Evolutionary conservation across 2,113 vertebrate species (phyloP), one percentile per base, ranked within the genome.

Genomic region (Fulica atra): DNA sequence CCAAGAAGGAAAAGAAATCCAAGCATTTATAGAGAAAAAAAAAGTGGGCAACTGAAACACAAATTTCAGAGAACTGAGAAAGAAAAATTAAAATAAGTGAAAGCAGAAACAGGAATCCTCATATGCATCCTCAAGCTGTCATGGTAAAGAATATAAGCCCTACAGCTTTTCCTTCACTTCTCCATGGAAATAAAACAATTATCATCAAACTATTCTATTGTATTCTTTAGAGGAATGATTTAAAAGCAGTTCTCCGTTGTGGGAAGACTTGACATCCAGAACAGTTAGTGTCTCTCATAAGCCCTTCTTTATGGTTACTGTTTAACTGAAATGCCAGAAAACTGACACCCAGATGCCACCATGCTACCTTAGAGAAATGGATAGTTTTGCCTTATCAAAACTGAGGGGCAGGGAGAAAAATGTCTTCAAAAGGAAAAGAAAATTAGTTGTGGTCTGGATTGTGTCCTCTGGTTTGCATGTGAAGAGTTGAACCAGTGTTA

Each of bases 171-270:
- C 54, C 53, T 84, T 86, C 33, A 40, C 91, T 96, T 96, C 92
- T 92, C 94, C 88, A 91, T 87, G 76, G 92, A 93, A 93, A 93
- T 88, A 91, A 96, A 96, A 60, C 71, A 91, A 92, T 96, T 96
- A 95, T 63, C 81, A 83, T 38, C 50, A 85, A 91, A 59, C 59
- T 73, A 31, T 93, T 86, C 33, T 93, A 74, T 93, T 94, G 86
- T 81, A 71, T 91, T 95, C 92, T 94, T 95, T 71, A 82, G 60
- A 89, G 23, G 85, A 91, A 92, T 92, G 5, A 80, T 94, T 95
- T 93, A 80, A 92, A 86, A 87, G 66, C 86, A 81, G 81, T 73
- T 94, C 44, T 33, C 25, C 50, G 6, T 73, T 91, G 72, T 88
- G 59, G 36, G 51, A 89, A 95, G 50, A 31, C 53, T 85, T 89